phyloP scores from a whole-genome alignment of 2,888 invertebrate genomes.

The Lepidocyrtinus sp. region DNA sequence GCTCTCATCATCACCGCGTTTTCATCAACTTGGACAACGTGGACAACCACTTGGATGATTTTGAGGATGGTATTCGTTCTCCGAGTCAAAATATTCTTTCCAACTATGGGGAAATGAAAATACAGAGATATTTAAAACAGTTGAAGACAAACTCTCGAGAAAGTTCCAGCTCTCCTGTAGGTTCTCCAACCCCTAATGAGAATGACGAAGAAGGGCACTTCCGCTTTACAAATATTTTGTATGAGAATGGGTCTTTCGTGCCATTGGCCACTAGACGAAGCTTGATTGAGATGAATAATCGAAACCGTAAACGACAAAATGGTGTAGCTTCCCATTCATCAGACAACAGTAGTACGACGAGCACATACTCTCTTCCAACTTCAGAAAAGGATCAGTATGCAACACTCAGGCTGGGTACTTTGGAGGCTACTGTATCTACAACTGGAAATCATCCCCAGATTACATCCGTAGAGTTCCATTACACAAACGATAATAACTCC shows the following conservation, averaged over 20 bases:
- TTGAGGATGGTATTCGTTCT: conserved; percentile 42
- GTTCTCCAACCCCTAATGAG: conserved; percentile 51
- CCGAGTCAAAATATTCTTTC: conserved; percentile 65
- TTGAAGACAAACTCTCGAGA: conserved; percentile 60
- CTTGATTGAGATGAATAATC: conserved; percentile 69
- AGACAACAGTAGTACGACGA: conserved; percentile 64
- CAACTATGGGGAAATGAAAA: conserved; percentile 69
- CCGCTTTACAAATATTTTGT: conserved; percentile 66
- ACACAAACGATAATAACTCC: conserved; percentile 29
- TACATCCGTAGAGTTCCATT: conserved; percentile 64
- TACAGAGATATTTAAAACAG: conserved; percentile 68
- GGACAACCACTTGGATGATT: conserved; percentile 25
- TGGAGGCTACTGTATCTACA: conserved; percentile 64
- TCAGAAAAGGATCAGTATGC: conserved; percentile 61
- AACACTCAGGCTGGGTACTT: conserved; percentile 55
- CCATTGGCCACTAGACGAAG: conserved; percentile 68
- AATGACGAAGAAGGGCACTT: conserved; percentile 51
- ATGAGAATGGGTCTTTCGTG: conserved; percentile 69
- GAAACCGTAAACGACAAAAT: conserved; percentile 46
- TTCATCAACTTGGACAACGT: conserved; percentile 41
- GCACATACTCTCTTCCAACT: conserved; percentile 66
- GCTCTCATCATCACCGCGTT: not conserved
- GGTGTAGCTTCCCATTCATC: conserved; percentile 38
- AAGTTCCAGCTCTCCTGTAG: conserved; percentile 52
- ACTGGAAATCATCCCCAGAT: conserved; percentile 55